These are phyloP conservation scores for Caenorhabditis sulstoni DNA, from an alignment of 2,888 invertebrate species.

Conservation along the genomic window DNA sequence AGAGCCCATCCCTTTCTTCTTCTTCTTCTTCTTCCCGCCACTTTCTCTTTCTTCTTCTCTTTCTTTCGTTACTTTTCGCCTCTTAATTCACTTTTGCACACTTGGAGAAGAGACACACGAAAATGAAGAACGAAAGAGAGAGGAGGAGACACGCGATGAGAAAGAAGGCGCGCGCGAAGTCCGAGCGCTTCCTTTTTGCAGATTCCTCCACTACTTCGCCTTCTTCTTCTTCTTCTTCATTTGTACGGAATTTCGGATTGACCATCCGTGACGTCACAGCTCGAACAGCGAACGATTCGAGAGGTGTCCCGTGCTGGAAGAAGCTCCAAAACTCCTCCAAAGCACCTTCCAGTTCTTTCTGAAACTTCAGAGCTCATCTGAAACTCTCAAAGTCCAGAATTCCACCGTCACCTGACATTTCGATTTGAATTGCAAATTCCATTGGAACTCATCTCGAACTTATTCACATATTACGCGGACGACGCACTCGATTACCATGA, in stretches of 20 bases:
- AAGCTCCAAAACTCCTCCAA: no score
- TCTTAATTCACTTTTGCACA: slow-evolving; percentile 54
- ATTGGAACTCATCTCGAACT: neutral
- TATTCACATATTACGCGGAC: neutral
- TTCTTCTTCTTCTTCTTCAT: no score
- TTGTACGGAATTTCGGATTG: slow-evolving; percentile 1
- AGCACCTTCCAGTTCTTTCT: no score
- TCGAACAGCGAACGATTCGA: no score
- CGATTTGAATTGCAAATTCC: neutral
- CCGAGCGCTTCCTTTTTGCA: neutral
- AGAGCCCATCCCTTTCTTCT: neutral
- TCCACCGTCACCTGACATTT: neutral
- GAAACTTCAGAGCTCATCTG: no score
- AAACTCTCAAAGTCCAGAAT: no score
- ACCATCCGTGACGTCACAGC: neutral
- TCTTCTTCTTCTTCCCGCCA: neutral
- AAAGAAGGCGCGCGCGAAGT: neutral
- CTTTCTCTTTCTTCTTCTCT: neutral
- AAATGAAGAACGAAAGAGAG: slow-evolving; percentile 5
- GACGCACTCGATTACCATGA: neutral
- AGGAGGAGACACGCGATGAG: slow-evolving; percentile 8
- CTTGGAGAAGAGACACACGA: neutral
- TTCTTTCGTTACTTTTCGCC: slow-evolving; percentile 43
- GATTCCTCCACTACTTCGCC: no score
- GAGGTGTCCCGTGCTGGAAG: no score